These are phyloP conservation scores for Orchestes rusci DNA, from an alignment of 2,888 invertebrate genomes.

Conservation along the genomic window DNA sequence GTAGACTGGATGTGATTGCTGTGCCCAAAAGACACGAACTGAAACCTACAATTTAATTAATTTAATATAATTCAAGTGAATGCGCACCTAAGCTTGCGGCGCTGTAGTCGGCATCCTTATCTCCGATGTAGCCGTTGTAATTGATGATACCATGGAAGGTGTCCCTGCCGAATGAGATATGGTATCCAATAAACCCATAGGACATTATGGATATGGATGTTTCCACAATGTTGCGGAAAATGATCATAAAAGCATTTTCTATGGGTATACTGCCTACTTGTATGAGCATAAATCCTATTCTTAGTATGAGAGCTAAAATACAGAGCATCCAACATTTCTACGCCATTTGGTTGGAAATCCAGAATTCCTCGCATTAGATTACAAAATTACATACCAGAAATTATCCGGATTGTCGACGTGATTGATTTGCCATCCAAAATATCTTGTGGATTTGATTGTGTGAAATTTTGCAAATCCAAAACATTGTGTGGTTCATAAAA, in stretches of 20 bases:
- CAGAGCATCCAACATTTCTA: background rate
- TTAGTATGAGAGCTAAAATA: conserved; percentile 28
- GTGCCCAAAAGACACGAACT: conserved; percentile 35
- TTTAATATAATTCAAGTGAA: background rate
- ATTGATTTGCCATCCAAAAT: conserved; percentile 13
- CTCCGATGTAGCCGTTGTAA: conserved; percentile 19
- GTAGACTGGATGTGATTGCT: conserved; percentile 36
- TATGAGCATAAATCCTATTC: conserved; percentile 32
- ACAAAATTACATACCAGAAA: conserved; percentile 11
- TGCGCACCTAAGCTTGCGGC: conserved; percentile 16
- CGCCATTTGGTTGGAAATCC: too few relatives aligned
- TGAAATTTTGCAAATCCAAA: conserved; percentile 9
- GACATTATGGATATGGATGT: conserved; percentile 35
- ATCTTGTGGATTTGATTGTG: background rate
- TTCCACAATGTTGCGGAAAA: conserved; percentile 40
- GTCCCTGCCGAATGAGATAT: conserved; percentile 37
- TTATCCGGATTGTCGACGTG: conserved; percentile 15
- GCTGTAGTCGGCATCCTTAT: conserved; percentile 16
- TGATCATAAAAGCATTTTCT: conserved; percentile 38
- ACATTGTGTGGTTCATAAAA: conserved; percentile 8
- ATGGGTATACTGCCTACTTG: conserved; percentile 40
- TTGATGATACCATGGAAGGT: conserved; percentile 30
- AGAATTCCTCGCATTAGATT: background rate
- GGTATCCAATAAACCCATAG: conserved; percentile 35
- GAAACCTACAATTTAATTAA: conserved; percentile 29